phyloP scores from a whole-genome alignment of 2,888 invertebrate genomes.

The Psylliodes chrysocephalus region DNA sequence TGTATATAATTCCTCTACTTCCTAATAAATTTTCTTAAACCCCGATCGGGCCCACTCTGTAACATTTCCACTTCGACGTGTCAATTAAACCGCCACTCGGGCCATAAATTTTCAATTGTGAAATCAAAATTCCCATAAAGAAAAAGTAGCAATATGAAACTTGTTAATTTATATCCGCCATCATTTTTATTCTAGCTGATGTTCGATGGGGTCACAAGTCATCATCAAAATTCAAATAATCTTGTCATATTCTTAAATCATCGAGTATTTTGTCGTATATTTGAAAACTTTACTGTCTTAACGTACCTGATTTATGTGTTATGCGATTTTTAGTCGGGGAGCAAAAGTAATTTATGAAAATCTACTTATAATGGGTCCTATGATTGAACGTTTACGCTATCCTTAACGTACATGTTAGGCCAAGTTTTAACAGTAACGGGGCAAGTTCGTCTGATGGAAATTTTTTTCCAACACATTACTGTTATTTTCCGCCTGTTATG shows the following conservation, averaged over 20 bases:
- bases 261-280: constrained; percentile 11
- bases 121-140: constrained; percentile 11
- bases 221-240: constrained; percentile 10
- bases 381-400: too few species aligned
- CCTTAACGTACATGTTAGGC: too few species aligned
- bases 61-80: background rate
- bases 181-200: background rate
- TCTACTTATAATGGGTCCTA: too few species aligned
- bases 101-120: constrained; percentile 20
- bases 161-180: constrained; percentile 12
- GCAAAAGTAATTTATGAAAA: background rate
- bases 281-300: constrained; percentile 7
- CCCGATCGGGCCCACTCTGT: background rate
- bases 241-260: constrained; percentile 18
- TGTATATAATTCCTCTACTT: too few species aligned
- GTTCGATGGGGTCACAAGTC: constrained; percentile 19
- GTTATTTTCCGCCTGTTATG: too few species aligned
- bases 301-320: background rate
- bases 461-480: too few species aligned
- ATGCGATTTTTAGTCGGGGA: background rate
- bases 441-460: too few species aligned
- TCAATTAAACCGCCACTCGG: constrained; percentile 11
- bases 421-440: too few species aligned
- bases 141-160: constrained; percentile 10
- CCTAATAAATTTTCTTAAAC: background rate